Conservation (phyloP, 1,140 invertebrate species). For the Atta cephalotes region DNA sequence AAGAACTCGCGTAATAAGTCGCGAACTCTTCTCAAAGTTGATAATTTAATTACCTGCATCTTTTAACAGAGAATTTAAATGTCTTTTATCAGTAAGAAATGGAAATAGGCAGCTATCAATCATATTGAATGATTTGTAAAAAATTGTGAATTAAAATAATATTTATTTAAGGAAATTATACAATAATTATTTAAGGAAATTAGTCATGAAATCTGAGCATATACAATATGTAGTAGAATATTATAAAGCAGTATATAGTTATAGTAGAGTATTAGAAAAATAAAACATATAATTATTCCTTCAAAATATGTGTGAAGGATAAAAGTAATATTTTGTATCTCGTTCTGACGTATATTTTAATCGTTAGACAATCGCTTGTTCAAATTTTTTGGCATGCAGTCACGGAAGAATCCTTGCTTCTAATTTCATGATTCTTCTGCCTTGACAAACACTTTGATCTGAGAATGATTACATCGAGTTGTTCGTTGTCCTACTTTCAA, state of each 20-base stretch:
- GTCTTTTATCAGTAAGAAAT: neutral
- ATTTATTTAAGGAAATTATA: neutral
- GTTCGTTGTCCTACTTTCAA: slow-evolving; percentile 79
- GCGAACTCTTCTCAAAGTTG: neutral
- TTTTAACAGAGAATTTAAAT: neutral
- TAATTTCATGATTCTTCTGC: slow-evolving; percentile 50
- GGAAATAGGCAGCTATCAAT: neutral
- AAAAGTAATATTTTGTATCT: neutral
- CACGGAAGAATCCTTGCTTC: neutral
- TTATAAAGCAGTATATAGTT: neutral
- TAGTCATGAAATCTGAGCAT: neutral
- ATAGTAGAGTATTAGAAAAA: neutral
- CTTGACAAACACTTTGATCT: slow-evolving; percentile 63
- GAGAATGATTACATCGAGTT: slow-evolving; percentile 64
- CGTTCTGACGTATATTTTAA: neutral
- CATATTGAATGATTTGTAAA: neutral
- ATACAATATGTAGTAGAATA: neutral
- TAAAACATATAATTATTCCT: neutral
- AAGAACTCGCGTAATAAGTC: slow-evolving; percentile 46
- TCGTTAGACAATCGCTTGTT: neutral
- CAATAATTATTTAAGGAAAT: neutral
- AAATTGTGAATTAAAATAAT: neutral
- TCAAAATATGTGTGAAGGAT: neutral
- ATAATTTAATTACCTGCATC: neutral
- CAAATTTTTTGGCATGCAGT: neutral